These are phyloP conservation scores for Corythucha ciliata DNA, from an alignment of 2,888 invertebrate species.

Conservation along the genomic window DNA sequence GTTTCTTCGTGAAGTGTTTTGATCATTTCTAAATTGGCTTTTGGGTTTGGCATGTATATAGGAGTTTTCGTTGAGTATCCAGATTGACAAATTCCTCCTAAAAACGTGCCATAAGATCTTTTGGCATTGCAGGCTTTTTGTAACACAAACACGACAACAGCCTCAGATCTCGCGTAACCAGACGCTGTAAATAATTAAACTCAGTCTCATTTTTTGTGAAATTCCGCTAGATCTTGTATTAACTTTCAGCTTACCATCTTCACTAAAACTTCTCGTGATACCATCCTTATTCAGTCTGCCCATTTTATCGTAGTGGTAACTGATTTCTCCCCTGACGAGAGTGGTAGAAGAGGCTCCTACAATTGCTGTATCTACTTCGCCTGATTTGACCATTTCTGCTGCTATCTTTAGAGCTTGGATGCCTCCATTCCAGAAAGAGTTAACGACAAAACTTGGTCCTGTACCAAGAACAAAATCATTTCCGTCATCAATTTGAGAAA, in stretches of 20 bases:
- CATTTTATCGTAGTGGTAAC: too few species aligned
- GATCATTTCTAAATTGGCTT: too few species aligned
- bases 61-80: conserved; percentile 46
- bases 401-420: conserved; percentile 51
- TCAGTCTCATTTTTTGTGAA: too few species aligned
- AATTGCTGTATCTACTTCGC: conserved; percentile 47
- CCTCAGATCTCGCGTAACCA: conserved; percentile 45
- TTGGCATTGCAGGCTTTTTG: conserved; percentile 42
- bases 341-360: conserved; percentile 50
- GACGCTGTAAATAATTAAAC: too few species aligned
- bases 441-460: conserved; percentile 47
- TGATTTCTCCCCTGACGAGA: too few species aligned
- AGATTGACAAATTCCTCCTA: conserved; percentile 49
- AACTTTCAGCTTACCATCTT: conserved; percentile 53
- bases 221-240: too few species aligned
- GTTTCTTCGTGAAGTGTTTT: conserved; percentile 45
- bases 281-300: conserved; percentile 74
- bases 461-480: too few species aligned
- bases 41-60: conserved; percentile 26
- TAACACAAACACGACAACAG: conserved; percentile 42
- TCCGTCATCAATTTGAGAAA: background rate
- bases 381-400: conserved; percentile 40
- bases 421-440: conserved; percentile 58
- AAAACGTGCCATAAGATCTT: conserved; percentile 45
- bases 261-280: conserved; percentile 82